phyloP scores from a whole-genome alignment of 2,888 invertebrate species.

The Tachina fera region DNA sequence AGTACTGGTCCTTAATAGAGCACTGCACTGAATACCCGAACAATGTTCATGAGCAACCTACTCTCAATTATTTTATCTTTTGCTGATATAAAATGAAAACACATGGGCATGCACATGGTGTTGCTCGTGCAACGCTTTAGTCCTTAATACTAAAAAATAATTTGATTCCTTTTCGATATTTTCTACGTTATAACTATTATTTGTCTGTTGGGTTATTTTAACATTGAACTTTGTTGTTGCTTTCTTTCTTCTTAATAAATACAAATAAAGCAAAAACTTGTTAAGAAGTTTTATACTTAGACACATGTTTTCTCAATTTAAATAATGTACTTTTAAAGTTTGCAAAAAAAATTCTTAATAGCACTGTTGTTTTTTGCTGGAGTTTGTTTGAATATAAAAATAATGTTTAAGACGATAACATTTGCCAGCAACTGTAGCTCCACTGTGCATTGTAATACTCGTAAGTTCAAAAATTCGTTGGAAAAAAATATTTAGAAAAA shows the following conservation, averaged over 20 bases:
- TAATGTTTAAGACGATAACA: neutral
- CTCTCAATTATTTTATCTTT: too few relatives aligned
- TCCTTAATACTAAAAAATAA: too few relatives aligned
- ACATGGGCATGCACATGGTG: too few relatives aligned
- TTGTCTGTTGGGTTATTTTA: neutral
- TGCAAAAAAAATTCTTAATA: slow-evolving; percentile 4
- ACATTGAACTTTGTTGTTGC: slow-evolving; percentile 25
- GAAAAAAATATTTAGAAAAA: slow-evolving; percentile 27
- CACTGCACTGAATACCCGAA: too few relatives aligned
- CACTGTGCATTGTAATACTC: neutral
- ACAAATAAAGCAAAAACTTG: neutral
- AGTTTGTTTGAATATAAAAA: neutral
- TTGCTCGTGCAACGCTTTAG: too few relatives aligned
- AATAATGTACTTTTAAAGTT: slow-evolving; percentile 42
- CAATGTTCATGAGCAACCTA: too few relatives aligned
- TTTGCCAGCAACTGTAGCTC: neutral
- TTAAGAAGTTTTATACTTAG: slow-evolving; percentile 3
- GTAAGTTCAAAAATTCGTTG: neutral
- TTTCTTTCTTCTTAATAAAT: neutral
- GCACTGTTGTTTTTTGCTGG: neutral
- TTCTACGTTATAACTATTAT: neutral
- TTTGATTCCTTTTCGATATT: neutral
- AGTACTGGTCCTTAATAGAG: too few relatives aligned
- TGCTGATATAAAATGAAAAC: too few relatives aligned
- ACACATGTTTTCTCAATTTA: slow-evolving; percentile 62